A percentile compares a stretch with the other conserved stretches of the same genome.
Evolutionary conservation across 2,888 invertebrate species (phyloP).

Genomic region (Dorcus hopei): DNA sequence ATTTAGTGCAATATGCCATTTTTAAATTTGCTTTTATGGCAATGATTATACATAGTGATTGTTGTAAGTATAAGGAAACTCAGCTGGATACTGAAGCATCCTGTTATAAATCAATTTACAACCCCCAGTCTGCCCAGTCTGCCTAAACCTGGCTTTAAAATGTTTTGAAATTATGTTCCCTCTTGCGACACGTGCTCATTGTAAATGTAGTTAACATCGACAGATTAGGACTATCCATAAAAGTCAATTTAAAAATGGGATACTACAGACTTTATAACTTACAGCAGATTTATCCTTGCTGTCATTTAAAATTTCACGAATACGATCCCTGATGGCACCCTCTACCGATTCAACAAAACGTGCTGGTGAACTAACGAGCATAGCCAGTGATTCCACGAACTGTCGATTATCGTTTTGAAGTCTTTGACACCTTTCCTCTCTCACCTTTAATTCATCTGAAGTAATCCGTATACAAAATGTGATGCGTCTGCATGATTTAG

Average conservation of each 20-base stretch:
- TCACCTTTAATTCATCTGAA: conserved; percentile 65
- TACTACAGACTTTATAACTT: conserved; percentile 36
- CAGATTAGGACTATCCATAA: too few relatives aligned
- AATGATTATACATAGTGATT: too few relatives aligned
- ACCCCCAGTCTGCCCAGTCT: too few relatives aligned
- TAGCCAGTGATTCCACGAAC: conserved; percentile 68
- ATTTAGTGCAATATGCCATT: too few relatives aligned
- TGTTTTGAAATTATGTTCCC: too few relatives aligned
- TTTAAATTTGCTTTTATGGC: too few relatives aligned
- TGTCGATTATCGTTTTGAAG: conserved; percentile 67
- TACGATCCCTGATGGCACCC: conserved; percentile 73
- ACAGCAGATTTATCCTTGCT: conserved; percentile 75
- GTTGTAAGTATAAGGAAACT: not conserved
- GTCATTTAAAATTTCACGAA: conserved; percentile 72
- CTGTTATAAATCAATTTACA: too few relatives aligned
- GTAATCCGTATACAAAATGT: conserved; percentile 10
- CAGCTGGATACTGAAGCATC: not conserved
- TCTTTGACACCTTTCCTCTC: conserved; percentile 67
- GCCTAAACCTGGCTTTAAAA: too few relatives aligned
- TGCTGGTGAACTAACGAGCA: conserved; percentile 67
- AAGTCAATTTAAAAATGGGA: not conserved
- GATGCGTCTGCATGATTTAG: not conserved
- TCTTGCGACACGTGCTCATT: too few relatives aligned
- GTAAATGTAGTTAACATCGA: too few relatives aligned
- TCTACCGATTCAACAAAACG: conserved; percentile 76